Percentiles rank a stretch among this genome's conserved stretches.
Conservation (phyloP, 2,113 vertebrate genomes). For the Sander vitreus region DNA sequence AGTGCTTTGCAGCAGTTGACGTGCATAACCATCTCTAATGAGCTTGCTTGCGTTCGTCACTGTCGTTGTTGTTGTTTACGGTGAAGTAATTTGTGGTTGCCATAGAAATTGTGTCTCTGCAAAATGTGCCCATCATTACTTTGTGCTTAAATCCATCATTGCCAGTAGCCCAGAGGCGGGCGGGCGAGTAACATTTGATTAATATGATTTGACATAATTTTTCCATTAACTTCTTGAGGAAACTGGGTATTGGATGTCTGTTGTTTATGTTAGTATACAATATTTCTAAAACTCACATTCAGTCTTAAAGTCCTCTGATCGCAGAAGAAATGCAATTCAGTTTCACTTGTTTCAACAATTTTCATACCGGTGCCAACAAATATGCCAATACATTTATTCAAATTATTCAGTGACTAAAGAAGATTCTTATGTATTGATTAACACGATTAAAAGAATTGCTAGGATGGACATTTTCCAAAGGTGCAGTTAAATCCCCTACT, state of each 20-base stretch:
- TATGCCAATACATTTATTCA: neutral
- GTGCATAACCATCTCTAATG: conserved; percentile 82
- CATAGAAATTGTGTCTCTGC: conserved; percentile 73
- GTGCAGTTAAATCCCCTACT: neutral
- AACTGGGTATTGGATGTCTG: conserved; percentile 12
- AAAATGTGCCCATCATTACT: conserved; percentile 73
- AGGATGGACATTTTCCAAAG: conserved; percentile 13
- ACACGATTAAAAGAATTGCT: neutral
- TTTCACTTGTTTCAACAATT: neutral
- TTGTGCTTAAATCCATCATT: conserved; percentile 72
- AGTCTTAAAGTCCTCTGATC: conserved; percentile 6
- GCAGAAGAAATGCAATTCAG: neutral
- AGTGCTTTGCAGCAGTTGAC: conserved; percentile 70
- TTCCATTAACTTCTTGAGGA: conserved; percentile 38
- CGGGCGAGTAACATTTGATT: conserved; percentile 64
- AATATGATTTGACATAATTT: conserved; percentile 61
- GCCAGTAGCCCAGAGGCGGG: conserved; percentile 53
- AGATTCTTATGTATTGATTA: conserved; percentile 4
- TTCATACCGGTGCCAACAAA: neutral
- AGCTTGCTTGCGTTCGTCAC: conserved; percentile 61
- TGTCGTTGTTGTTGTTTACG: conserved; percentile 65
- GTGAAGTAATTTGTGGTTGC: conserved; percentile 73
- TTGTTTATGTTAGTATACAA: conserved; percentile 18
- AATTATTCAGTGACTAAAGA: neutral
- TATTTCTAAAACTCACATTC: neutral